Base-by-base conservation (phyloP, 1,140 invertebrate species). In the Paramacrobiotus metropolitanus region DNA sequence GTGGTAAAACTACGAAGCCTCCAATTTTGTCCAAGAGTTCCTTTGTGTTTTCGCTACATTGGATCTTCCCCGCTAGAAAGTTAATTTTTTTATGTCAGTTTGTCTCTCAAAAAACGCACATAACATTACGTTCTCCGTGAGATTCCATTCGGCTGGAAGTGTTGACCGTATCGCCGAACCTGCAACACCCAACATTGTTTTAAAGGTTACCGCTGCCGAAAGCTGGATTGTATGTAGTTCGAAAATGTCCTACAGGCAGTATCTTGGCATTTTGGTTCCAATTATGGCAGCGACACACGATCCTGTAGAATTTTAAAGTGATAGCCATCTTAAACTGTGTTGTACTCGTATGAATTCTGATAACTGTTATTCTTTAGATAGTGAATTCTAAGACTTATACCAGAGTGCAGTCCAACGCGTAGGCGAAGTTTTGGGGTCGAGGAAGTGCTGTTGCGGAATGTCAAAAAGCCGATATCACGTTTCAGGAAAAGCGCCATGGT, bases 141-240 rank as follows among this genome's bases (percentile, higher is more conserved):
- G 86, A 88, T 72, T 95, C 90, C 89, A 95, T 93, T 61, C 90
- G 77, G 0, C 85, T 88, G 2, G 87, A 86, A 0, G 87, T 92
- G 69, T 92, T 92, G 0, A 94, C 90, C 0, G 90, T 94, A 71
- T 95, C 91, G 0, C 88, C 87, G 68, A 92, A 92, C 24, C 48
- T 55, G 28, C 24, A 55, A 40, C 9, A 40, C 9, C 9, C 34
- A n/a, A 40, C 34, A 9, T 15, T 15, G 34, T 15, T 40, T n/a
- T 40, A 15, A 20, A 15, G 15, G 15, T 9, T 24, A 15, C 4
- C 48, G 48, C 4, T 55, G 4, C 15, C 15, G 24, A 55, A 20
- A 15, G 15, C 15, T 28, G 28, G 28, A 24, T 9, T 55, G 15
- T 4, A 55, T 28, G 15, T 20, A 24, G 15, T 20, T 24, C 48